Evolutionary conservation across 2,113 vertebrate genomes (phyloP).

Genomic region (Oophaga pumilio): DNA sequence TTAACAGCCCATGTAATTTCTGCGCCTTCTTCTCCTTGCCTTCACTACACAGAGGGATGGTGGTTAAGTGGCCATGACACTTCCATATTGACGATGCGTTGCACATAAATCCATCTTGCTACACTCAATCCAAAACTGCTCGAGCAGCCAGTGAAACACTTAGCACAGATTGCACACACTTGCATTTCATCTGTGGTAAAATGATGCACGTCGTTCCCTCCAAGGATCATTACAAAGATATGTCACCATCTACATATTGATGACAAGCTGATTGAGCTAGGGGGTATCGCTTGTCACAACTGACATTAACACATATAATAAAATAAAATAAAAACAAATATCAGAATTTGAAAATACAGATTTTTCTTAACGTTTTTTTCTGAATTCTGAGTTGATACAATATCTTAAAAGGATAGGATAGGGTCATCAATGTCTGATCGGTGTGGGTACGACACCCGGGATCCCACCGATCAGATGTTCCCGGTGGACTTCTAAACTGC

Average conservation of each 20-base stretch:
- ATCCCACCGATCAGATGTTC: no score
- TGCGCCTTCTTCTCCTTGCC: not conserved
- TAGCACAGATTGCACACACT: conserved; percentile 16
- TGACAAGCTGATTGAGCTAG: not conserved
- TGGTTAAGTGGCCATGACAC: conserved; percentile 36
- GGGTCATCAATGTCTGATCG: no score
- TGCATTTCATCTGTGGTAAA: not conserved
- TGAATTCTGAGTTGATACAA: no score
- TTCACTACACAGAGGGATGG: not conserved
- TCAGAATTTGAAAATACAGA: not conserved
- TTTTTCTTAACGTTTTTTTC: not conserved
- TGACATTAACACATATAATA: not conserved
- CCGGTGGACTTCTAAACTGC: no score
- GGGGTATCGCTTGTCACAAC: not conserved
- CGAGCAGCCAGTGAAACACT: not conserved
- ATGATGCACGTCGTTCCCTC: not conserved
- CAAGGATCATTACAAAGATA: not conserved
- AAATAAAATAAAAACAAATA: not conserved
- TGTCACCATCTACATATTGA: not conserved
- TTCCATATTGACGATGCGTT: not conserved
- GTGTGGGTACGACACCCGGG: no score
- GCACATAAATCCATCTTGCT: conserved; percentile 10
- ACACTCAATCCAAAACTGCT: not conserved
- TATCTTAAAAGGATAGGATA: no score
- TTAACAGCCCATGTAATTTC: not conserved